Conservation (phyloP, 2,113 vertebrate species). For the Sebastes schlegelii region DNA sequence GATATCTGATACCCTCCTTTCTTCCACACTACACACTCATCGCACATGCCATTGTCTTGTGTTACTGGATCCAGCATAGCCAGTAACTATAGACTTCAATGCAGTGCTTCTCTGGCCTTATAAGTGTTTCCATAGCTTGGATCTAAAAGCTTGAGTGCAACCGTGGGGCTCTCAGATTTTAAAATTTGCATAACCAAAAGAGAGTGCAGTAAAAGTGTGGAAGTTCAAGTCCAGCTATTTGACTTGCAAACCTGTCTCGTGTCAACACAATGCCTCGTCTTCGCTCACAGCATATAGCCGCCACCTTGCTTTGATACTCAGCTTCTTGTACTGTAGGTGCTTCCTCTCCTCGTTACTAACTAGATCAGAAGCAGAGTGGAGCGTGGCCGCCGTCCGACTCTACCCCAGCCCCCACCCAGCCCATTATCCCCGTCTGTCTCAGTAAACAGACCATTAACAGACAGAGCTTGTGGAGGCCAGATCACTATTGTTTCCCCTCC, state of each 20-base stretch:
- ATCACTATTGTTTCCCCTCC: constrained; percentile 81
- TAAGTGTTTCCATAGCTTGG: constrained; percentile 59
- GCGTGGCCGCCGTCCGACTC: constrained; percentile 53
- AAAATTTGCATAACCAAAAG: constrained; percentile 82
- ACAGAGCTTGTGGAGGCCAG: constrained; percentile 72
- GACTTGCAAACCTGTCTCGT: constrained; percentile 79
- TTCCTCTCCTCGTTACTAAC: constrained; percentile 59
- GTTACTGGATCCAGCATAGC: constrained; percentile 43
- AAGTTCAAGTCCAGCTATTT: constrained; percentile 69
- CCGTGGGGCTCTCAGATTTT: constrained; percentile 56
- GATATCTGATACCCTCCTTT: constrained; percentile 65
- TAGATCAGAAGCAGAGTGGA: constrained; percentile 68
- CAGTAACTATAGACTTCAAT: constrained; percentile 42
- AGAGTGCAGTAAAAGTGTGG: constrained; percentile 61
- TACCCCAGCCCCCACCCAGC: constrained; percentile 73
- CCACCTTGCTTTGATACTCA: constrained; percentile 30
- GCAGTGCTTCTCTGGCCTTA: constrained; percentile 48
- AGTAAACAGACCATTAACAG: constrained; percentile 83
- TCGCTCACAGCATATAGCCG: constrained; percentile 42
- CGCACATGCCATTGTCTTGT: constrained; percentile 46
- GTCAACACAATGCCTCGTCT: constrained; percentile 63
- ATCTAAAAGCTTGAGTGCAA: constrained; percentile 48
- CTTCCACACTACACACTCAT: constrained; percentile 38
- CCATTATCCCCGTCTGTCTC: constrained; percentile 81
- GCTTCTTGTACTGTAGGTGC: constrained; percentile 32